Percentiles rank a stretch among this genome's conserved stretches.
phyloP scores from a whole-genome alignment of 2,113 vertebrate species.

The Thermophis baileyi region DNA sequence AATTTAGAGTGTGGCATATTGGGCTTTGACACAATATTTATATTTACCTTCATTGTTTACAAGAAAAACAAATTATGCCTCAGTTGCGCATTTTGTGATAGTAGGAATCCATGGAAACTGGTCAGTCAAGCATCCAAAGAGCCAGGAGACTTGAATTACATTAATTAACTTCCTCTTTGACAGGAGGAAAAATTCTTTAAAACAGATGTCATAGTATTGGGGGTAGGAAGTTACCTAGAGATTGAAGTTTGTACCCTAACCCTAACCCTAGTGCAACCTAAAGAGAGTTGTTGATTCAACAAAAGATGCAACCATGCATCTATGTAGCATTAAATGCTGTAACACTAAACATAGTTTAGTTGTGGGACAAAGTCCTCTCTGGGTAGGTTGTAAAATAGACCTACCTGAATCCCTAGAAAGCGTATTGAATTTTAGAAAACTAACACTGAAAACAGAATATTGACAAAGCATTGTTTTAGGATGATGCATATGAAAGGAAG shows the following conservation, averaged over 20 bases:
- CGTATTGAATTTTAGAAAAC: not conserved
- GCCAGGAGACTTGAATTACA: not conserved
- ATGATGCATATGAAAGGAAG: not conserved
- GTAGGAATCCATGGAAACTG: conserved; percentile 6
- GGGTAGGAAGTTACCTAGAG: not conserved
- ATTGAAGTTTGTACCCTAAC: not conserved
- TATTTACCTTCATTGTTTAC: not conserved
- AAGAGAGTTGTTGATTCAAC: not conserved
- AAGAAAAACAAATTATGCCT: not conserved
- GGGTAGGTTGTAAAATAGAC: too few species aligned
- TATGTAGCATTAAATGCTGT: not conserved
- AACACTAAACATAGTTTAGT: not conserved
- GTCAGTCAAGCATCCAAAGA: conserved; percentile 3
- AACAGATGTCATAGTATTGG: not conserved
- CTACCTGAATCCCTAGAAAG: not conserved
- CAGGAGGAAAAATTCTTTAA: not conserved
- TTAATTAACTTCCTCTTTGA: not conserved
- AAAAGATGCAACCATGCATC: not conserved
- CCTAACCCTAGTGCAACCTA: not conserved
- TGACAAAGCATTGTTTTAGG: not conserved
- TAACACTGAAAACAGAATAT: not conserved
- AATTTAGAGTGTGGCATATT: not conserved
- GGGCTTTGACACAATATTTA: not conserved
- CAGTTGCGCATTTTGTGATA: not conserved
- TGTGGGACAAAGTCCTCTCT: not conserved